Percentiles rank a stretch among this genome's conserved stretches.
phyloP scores from a whole-genome alignment of 1,140 invertebrate genomes.

The Chionoecetes opilio region DNA sequence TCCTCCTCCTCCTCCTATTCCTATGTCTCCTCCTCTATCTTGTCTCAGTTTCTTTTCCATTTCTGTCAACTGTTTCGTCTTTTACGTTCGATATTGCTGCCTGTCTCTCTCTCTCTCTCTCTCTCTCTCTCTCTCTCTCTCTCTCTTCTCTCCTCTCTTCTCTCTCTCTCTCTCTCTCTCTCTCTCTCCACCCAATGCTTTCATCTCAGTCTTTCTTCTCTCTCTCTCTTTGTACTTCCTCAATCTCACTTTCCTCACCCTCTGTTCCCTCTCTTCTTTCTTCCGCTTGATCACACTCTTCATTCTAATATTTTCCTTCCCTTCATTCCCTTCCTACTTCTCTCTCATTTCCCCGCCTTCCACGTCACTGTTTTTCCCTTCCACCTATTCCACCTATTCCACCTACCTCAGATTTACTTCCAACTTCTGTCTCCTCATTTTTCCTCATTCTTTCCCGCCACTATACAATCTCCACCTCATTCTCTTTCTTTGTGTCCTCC shows the following conservation, averaged over 20 bases:
- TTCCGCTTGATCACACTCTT: background rate
- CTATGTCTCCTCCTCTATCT: no score
- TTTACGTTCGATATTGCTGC: no score
- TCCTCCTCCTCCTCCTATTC: no score
- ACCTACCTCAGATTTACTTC: background rate
- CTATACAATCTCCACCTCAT: no score
- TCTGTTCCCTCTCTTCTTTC: background rate
- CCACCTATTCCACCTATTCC: background rate
- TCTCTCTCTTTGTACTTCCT: background rate
- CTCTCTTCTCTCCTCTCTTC: no score
- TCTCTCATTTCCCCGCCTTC: background rate
- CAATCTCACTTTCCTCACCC: background rate
- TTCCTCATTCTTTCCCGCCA: no score
- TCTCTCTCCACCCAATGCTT: background rate
- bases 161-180: background rate
- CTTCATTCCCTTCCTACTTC: background rate
- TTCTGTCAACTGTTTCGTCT: no score
- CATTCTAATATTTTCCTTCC: background rate
- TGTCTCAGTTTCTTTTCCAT: no score
- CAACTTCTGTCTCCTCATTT: background rate
- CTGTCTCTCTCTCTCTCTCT: no score
- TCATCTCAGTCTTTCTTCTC: background rate
- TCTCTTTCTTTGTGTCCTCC: no score
- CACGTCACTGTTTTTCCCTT: background rate
- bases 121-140: no score